phyloP scores from a whole-genome alignment of 2,797 vertebrate genomes.

The Thamnophis elegans region DNA sequence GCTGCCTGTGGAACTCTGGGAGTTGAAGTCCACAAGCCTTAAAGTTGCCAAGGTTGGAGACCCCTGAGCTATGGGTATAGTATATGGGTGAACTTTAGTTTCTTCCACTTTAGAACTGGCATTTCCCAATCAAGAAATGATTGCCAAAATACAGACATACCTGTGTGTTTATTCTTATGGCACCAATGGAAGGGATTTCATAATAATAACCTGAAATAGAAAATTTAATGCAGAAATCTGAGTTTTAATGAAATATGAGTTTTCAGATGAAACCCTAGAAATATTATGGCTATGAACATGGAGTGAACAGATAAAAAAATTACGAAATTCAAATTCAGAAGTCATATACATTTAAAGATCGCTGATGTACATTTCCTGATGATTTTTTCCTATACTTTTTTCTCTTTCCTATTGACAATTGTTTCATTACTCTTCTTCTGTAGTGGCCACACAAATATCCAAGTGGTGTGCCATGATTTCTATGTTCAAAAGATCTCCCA shows the following conservation, averaged over 20 bases:
- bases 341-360: not conserved
- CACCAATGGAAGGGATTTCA: constrained; percentile 97
- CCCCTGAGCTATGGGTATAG: too few species aligned
- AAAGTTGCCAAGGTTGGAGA: too few species aligned
- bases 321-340: not conserved
- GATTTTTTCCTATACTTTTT: not conserved
- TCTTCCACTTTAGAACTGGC: not conserved
- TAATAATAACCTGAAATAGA: constrained; percentile 91
- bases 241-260: not conserved
- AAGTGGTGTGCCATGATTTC: not conserved
- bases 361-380: not conserved
- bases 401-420: not conserved
- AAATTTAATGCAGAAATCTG: constrained; percentile 21
- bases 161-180: constrained; percentile 94
- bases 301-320: not conserved
- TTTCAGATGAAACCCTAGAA: not conserved
- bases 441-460: not conserved
- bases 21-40: too few species aligned
- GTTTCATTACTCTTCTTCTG: not conserved
- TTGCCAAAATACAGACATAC: not conserved
- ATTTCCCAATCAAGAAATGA: not conserved
- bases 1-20: too few species aligned
- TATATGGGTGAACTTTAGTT: not conserved
- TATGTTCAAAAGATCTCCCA: too few species aligned
- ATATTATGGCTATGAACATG: not conserved